A percentile compares a stretch with the other conserved stretches of the same genome.
Evolutionary conservation across 2,113 vertebrate genomes (phyloP).

Genomic region (Camelus dromedarius): DNA sequence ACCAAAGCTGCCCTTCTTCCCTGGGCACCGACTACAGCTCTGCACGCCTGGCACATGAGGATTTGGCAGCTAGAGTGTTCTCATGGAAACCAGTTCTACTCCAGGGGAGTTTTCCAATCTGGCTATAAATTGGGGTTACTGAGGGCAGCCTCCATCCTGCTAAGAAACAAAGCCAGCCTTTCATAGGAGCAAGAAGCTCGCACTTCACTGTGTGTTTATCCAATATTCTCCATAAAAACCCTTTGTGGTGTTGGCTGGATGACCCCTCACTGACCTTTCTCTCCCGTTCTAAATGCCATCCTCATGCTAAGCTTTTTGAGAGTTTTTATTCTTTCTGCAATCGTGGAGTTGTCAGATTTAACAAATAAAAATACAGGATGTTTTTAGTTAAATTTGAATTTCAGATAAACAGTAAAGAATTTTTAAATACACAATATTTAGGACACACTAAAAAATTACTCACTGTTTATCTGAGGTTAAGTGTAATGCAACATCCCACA

Average conservation of each 20-base stretch:
- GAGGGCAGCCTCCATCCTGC: slow-evolving; percentile 36
- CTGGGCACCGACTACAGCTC: not conserved
- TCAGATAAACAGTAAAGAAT: slow-evolving; percentile 7
- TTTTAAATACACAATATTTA: not conserved
- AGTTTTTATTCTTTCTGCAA: slow-evolving; percentile 32
- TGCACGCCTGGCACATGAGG: not conserved
- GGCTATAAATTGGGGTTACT: slow-evolving; percentile 67
- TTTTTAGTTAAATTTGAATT: slow-evolving; percentile 33
- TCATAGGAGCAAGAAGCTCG: slow-evolving; percentile 41
- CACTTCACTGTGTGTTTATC: not conserved
- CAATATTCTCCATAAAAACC: slow-evolving; percentile 61
- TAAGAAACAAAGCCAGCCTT: slow-evolving; percentile 70
- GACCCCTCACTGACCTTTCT: slow-evolving; percentile 48
- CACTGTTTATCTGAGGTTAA: not conserved
- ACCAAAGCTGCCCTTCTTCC: not conserved
- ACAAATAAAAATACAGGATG: slow-evolving; percentile 37
- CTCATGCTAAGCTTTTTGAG: not conserved
- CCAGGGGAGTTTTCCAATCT: slow-evolving; percentile 35
- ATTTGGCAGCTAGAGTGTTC: slow-evolving; percentile 23
- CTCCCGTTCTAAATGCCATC: not conserved
- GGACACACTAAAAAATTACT: not conserved
- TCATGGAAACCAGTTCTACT: slow-evolving; percentile 66
- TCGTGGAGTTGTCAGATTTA: not conserved
- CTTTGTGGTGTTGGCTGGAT: slow-evolving; percentile 47
- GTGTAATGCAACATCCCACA: not conserved